Evolutionary conservation across 1,140 invertebrate genomes (phyloP).

Genomic region (Macrosteles quadrilineatus): DNA sequence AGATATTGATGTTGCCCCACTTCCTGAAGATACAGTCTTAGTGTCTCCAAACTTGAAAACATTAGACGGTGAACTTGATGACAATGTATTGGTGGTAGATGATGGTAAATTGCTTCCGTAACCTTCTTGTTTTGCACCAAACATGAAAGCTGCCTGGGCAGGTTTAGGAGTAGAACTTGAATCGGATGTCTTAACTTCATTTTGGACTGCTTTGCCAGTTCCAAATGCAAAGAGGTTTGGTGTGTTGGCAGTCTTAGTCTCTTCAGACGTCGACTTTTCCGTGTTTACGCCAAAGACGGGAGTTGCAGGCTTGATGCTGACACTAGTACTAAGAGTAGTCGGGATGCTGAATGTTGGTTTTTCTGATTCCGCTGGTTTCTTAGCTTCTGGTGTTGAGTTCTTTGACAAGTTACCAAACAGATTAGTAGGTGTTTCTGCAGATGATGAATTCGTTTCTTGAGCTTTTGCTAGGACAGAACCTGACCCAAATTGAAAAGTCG

Average conservation of each 20-base stretch:
- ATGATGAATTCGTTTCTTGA: not conserved
- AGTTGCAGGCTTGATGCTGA: too few species aligned
- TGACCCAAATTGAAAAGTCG: not conserved
- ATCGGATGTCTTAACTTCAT: not conserved
- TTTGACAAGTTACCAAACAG: not conserved
- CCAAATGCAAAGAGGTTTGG: not conserved
- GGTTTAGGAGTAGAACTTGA: not conserved
- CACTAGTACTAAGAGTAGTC: too few species aligned
- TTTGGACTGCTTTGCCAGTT: not conserved
- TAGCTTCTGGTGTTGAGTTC: not conserved
- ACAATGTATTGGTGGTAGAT: not conserved
- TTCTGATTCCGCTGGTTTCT: not conserved
- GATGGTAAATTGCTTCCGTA: not conserved
- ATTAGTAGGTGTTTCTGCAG: not conserved
- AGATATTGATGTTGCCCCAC: not conserved
- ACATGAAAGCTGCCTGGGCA: not conserved
- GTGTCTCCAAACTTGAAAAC: conserved; percentile 21
- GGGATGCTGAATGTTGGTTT: not conserved
- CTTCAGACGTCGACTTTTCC: too few species aligned
- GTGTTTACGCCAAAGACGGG: too few species aligned
- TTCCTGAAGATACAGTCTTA: conserved; percentile 7
- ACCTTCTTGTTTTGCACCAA: not conserved
- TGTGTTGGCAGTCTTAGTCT: too few species aligned
- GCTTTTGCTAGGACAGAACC: too few species aligned
- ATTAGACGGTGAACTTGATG: conserved; percentile 7